Evolutionary conservation across 1,140 invertebrate species (phyloP), one percentile per base, ranked within the genome.

Genomic region (Cardiocondyla obscurior): DNA sequence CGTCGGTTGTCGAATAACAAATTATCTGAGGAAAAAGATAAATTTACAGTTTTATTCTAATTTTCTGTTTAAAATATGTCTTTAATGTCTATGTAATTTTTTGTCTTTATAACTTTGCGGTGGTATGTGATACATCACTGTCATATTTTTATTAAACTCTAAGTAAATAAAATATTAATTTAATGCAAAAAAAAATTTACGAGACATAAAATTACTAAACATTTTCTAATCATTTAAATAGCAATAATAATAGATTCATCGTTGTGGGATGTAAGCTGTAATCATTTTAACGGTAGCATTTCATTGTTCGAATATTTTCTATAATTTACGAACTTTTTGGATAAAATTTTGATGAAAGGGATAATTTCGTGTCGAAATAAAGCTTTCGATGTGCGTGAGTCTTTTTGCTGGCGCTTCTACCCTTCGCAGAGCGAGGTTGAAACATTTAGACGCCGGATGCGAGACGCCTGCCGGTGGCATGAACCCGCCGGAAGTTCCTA

Each of bases 401-500:
- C 25, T 73, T 42, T 82, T 62, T 30, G 39, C 22, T 49, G 30
- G 44, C 65, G 74, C 83, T 86, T 62, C 51, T 36, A 58, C 44
- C 73, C 55, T 73, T 69, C 62, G 25, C 28, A n/a, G 58, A 49
- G 25, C 51, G 12, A 16, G 22, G 46, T 85, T 91, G 86, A 92
- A 93, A 93, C 91, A 92, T 94, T 93, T 91, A 92, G 91, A 87
- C 46, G 79, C 65, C 88, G 90, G 91, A 92, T 91, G 85, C 85
- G 86, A 91, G 88, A 87, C 79, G 85, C 88, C 89, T 85, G 82
- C 87, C 84, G 83, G 82, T 90, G 86, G 90, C 90, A 93, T 90
- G 91, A 92, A 88, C 90, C 91, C 89, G 83, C 90, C 92, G 92
- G 93, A 94, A 92, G 91, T 92, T 85, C 87, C 92, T 90, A 91